A percentile compares a stretch with the other conserved stretches of the same genome.
Conservation (phyloP, 2,888 invertebrate species). For the Escarpia spicata region DNA sequence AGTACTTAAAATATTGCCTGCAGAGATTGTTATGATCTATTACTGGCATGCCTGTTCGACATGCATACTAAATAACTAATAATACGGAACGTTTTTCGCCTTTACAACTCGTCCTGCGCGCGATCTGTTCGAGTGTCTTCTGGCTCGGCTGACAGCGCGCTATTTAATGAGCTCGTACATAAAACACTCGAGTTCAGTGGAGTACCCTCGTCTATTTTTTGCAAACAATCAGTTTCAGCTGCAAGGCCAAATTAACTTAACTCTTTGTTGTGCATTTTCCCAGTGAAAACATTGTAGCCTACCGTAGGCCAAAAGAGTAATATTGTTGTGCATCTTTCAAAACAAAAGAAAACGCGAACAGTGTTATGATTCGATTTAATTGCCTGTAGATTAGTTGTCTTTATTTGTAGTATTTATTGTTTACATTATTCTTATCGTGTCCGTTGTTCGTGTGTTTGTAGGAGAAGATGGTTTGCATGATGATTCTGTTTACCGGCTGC, state of each 20-base stretch:
- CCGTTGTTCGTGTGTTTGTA: background rate
- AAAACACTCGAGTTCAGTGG: background rate
- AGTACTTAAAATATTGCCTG: background rate
- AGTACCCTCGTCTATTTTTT: background rate
- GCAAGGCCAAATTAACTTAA: background rate
- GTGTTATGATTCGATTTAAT: background rate
- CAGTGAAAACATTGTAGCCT: background rate
- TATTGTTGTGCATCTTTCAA: background rate
- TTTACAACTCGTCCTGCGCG: background rate
- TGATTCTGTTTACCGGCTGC: background rate
- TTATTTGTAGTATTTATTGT: background rate
- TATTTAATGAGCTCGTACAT: background rate
- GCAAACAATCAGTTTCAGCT: background rate
- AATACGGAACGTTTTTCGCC: no score
- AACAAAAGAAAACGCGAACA: background rate
- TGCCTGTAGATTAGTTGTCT: no score
- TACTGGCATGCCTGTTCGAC: background rate
- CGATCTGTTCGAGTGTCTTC: background rate
- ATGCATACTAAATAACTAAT: background rate
- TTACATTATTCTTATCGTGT: background rate
- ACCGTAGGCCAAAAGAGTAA: background rate
- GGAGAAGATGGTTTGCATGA: slow-evolving; percentile 5
- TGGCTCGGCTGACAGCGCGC: background rate
- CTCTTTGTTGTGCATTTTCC: background rate
- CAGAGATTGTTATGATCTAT: no score